Conservation (phyloP, 53 echinoderm and acorn worm species). For the Astropecten irregularis region DNA sequence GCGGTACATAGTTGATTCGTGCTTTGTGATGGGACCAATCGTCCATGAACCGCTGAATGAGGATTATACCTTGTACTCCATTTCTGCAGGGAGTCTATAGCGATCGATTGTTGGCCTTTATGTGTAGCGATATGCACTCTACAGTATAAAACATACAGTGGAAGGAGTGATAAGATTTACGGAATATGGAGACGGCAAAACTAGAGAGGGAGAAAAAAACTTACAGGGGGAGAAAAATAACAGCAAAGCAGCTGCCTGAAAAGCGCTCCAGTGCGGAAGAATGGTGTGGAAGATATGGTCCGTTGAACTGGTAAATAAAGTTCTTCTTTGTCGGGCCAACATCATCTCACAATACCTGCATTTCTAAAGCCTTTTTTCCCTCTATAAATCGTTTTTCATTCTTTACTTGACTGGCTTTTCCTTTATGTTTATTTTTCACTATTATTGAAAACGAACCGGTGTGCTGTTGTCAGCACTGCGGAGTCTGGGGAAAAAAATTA, state of each 20-base stretch:
- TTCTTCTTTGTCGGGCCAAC: neutral
- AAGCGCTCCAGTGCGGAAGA: constrained; percentile 7
- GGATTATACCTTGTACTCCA: constrained; percentile 16
- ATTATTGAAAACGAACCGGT: neutral
- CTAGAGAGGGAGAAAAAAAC: neutral
- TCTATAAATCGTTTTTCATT: neutral
- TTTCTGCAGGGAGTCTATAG: neutral
- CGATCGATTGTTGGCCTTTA: neutral
- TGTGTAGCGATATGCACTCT: neutral
- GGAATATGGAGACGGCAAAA: neutral
- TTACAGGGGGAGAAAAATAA: neutral
- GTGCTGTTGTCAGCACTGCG: neutral
- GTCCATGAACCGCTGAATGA: neutral
- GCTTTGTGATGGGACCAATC: constrained; percentile 4
- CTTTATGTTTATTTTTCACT: neutral
- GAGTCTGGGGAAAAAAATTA: too few species aligned
- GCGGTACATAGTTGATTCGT: too few species aligned
- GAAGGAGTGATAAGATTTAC: neutral
- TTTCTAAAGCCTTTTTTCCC: too few species aligned
- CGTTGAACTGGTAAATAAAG: neutral
- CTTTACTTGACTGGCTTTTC: neutral
- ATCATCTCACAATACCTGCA: too few species aligned
- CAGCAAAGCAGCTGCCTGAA: neutral
- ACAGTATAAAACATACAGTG: neutral
- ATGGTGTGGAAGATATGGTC: neutral